Evolutionary conservation across 2,113 vertebrate genomes (phyloP).

Genomic region (Toxostoma redivivum): DNA sequence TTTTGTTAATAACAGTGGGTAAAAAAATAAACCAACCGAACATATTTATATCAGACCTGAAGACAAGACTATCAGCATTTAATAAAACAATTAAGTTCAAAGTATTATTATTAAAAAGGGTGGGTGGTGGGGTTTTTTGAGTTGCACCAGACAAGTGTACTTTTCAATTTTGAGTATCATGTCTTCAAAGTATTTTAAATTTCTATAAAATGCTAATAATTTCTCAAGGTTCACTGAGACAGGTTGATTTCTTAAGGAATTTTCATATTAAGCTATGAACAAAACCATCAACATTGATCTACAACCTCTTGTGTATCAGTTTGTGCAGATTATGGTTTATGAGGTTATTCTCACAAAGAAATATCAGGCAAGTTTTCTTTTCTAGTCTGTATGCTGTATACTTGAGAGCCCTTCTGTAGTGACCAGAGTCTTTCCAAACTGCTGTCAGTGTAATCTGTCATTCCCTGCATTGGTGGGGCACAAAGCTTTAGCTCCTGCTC

Average conservation of each 20-base stretch:
- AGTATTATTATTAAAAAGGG: background rate
- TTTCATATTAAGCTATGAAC: background rate
- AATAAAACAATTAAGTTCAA: background rate
- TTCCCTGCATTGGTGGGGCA: background rate
- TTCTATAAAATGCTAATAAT: background rate
- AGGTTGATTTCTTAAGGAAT: background rate
- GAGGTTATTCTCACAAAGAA: background rate
- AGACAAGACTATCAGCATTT: background rate
- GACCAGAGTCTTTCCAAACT: background rate
- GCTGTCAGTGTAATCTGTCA: background rate
- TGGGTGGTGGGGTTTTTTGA: rapidly evolving
- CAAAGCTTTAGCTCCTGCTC: background rate
- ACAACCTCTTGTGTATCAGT: background rate
- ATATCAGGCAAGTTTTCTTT: background rate
- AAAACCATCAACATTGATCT: background rate
- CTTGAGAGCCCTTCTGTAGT: background rate
- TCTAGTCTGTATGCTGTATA: background rate
- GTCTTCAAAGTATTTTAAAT: background rate
- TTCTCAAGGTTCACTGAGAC: background rate
- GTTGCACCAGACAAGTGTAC: rapidly evolving
- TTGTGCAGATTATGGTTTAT: rapidly evolving
- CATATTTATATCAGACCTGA: background rate
- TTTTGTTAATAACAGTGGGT: background rate
- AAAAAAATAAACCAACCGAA: background rate
- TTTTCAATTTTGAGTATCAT: background rate